phyloP scores from a whole-genome alignment of 2,113 vertebrate genomes.

The Saguinus midas region DNA sequence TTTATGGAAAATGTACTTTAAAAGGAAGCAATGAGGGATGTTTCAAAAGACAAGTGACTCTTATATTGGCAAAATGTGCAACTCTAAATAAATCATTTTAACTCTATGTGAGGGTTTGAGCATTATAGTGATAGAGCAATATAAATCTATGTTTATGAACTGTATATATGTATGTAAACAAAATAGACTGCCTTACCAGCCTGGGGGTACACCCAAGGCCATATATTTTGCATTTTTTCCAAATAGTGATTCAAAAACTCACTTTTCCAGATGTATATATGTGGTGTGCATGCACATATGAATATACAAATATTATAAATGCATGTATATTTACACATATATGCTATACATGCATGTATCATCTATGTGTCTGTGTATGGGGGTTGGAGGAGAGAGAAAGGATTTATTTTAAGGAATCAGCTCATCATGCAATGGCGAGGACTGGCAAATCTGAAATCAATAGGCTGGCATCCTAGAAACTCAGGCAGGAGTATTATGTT shows the following conservation, averaged over 20 bases:
- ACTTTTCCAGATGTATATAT: background rate
- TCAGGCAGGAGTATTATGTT: background rate
- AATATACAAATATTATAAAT: background rate
- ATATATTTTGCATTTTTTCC: background rate
- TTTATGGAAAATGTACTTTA: constrained; percentile 64
- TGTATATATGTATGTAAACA: background rate
- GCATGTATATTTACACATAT: background rate
- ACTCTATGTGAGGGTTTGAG: background rate
- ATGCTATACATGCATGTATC: background rate
- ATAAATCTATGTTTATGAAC: background rate
- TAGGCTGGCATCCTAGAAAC: background rate
- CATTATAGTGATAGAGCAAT: background rate
- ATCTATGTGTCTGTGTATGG: background rate
- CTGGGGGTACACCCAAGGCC: background rate
- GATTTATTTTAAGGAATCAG: background rate
- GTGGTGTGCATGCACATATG: background rate
- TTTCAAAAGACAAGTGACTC: background rate
- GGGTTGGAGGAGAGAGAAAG: background rate
- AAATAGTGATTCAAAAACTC: background rate
- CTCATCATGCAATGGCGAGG: background rate
- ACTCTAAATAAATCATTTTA: constrained; percentile 27
- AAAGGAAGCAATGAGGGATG: constrained; percentile 28
- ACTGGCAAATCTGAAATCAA: background rate
- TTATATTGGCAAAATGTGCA: background rate
- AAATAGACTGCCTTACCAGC: background rate